phyloP scores from a whole-genome alignment of 2,888 invertebrate genomes.

The Smittia aterrima region DNA sequence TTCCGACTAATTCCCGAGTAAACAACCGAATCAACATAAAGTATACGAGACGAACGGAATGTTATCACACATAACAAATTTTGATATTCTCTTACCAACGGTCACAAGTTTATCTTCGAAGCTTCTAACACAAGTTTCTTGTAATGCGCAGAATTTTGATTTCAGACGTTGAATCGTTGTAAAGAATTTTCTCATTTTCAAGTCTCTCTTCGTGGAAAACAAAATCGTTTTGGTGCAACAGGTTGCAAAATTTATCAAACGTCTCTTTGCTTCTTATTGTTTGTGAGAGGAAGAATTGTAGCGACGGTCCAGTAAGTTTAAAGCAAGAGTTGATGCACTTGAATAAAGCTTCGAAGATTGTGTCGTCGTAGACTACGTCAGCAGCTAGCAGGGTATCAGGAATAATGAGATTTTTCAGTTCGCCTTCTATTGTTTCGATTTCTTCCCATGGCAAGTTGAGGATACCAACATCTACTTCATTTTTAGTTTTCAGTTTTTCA shows the following conservation, averaged over 20 bases:
- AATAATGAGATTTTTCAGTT: constrained; percentile 45
- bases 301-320: constrained; percentile 43
- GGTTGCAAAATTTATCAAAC: neutral
- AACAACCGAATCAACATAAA: neutral
- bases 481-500: constrained; percentile 42
- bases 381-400: constrained; percentile 60
- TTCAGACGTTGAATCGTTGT: constrained; percentile 2
- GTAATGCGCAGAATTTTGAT: neutral
- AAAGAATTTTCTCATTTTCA: neutral
- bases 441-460: constrained; percentile 57
- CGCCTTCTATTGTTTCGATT: constrained; percentile 47
- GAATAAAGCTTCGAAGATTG: constrained; percentile 56
- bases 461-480: constrained; percentile 45
- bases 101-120: neutral
- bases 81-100: neutral
- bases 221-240: neutral
- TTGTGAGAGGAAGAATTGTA: constrained; percentile 9
- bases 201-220: neutral
- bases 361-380: constrained; percentile 62
- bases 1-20: neutral
- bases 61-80: neutral
- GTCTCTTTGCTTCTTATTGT: constrained; percentile 24
- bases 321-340: constrained; percentile 55
- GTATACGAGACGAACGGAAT: neutral
- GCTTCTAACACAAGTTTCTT: neutral